Evolutionary conservation across 2,888 invertebrate genomes (phyloP).

Genomic region (Candidula unifasciata): DNA sequence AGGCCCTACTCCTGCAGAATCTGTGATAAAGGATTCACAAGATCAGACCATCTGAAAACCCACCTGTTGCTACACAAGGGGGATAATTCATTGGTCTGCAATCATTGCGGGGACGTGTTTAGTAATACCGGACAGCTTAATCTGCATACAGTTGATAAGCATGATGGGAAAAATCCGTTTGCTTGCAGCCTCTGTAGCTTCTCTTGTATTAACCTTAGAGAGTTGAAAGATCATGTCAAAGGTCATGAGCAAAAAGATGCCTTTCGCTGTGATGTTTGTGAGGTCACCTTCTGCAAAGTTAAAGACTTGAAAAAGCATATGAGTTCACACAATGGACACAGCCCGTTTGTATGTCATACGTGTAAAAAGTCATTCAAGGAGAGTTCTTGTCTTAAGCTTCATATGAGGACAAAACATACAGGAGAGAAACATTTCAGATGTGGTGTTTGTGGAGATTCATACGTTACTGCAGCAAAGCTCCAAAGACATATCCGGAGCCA

Average conservation of each 20-base stretch:
- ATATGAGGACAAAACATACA: conserved; percentile 38
- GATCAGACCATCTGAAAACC: conserved; percentile 47
- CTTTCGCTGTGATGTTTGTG: conserved; percentile 33
- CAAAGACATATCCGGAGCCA: conserved; percentile 45
- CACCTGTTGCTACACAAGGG: conserved; percentile 44
- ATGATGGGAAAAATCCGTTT: conserved; percentile 95
- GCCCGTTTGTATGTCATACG: conserved; percentile 23
- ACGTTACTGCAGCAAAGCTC: conserved; percentile 40
- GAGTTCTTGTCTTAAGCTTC: conserved; percentile 41
- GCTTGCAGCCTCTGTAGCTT: conserved; percentile 91
- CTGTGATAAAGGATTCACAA: conserved; percentile 48
- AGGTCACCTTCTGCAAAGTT: conserved; percentile 14
- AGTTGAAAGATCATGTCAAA: conserved; percentile 41
- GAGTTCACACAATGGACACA: conserved; percentile 27
- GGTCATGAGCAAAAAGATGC: conserved; percentile 10
- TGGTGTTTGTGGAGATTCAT: conserved; percentile 30
- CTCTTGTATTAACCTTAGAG: conserved; percentile 33
- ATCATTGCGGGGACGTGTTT: conserved; percentile 45
- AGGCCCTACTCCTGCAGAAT: conserved; percentile 46
- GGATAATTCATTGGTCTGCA: conserved; percentile 36
- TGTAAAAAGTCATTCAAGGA: conserved; percentile 39
- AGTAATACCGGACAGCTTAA: neutral
- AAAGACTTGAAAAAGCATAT: conserved; percentile 39
- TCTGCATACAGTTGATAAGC: conserved; percentile 92
- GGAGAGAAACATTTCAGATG: conserved; percentile 44